Evolutionary conservation across 2,113 vertebrate species (phyloP).

Genomic region (Chloropsis cyanopogon): DNA sequence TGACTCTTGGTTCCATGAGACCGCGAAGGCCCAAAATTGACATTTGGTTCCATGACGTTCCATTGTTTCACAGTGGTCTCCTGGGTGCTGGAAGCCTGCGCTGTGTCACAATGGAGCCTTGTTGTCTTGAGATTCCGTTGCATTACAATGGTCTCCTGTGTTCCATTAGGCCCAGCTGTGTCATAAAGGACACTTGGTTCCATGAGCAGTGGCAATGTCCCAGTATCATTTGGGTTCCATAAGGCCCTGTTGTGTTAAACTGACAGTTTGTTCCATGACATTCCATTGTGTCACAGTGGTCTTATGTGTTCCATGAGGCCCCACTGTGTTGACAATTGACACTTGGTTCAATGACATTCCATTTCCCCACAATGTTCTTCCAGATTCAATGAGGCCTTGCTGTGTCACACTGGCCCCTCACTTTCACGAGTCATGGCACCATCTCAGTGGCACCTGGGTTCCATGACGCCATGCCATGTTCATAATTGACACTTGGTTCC

Average conservation of each 20-base stretch:
- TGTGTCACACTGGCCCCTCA: not conserved
- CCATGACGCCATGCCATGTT: not conserved
- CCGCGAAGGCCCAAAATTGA: not conserved
- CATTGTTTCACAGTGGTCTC: not conserved
- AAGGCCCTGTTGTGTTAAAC: not conserved
- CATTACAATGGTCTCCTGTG: not conserved
- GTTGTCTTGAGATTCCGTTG: not conserved
- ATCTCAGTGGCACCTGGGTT: not conserved
- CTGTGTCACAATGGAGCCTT: not conserved
- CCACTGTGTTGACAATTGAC: not conserved
- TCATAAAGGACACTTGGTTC: not conserved
- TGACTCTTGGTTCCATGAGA: not conserved
- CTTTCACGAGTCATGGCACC: not conserved
- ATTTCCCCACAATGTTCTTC: not conserved
- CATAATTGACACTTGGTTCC: not conserved
- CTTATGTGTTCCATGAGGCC: not conserved
- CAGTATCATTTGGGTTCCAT: not conserved
- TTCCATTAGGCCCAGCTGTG: not conserved
- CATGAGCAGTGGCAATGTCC: not conserved
- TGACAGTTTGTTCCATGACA: not conserved
- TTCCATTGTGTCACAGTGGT: not conserved
- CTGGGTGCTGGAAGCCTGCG: not conserved
- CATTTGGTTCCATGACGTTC: too few relatives aligned
- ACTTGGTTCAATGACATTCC: not conserved
- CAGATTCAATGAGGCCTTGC: not conserved